A percentile compares a stretch with the other conserved stretches of the same genome.
Conservation (phyloP, 2,797 vertebrate genomes). For the Galagoides demidoff region DNA sequence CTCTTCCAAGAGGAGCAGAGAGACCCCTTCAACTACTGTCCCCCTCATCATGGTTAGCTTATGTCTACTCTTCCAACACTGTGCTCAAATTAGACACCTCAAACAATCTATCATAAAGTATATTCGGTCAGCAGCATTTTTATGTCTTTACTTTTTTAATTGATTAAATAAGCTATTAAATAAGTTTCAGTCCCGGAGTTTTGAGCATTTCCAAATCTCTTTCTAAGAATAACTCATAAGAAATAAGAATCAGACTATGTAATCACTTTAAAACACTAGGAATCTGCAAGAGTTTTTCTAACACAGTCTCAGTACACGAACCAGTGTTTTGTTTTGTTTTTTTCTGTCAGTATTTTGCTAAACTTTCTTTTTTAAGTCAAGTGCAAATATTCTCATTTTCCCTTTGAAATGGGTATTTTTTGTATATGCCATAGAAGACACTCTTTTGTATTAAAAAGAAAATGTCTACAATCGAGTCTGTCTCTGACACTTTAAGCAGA, state of each 20-base stretch:
- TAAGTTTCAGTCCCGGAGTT: neutral
- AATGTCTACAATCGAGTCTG: neutral
- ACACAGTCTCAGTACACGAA: neutral
- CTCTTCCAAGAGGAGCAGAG: neutral
- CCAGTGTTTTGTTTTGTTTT: neutral
- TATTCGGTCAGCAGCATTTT: neutral
- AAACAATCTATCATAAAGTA: neutral
- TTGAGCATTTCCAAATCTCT: constrained; percentile 39
- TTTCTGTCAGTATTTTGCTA: neutral
- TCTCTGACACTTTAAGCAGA: neutral
- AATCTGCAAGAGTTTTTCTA: constrained; percentile 12
- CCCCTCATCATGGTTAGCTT: neutral
- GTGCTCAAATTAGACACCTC: neutral
- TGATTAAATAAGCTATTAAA: constrained; percentile 43
- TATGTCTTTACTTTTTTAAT: constrained; percentile 16
- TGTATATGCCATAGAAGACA: neutral
- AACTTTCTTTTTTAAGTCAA: neutral
- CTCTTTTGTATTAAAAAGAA: constrained; percentile 26
- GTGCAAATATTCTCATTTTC: neutral
- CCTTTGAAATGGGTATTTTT: neutral
- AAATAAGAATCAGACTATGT: neutral
- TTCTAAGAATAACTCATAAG: constrained; percentile 14
- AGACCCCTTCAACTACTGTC: neutral
- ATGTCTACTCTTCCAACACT: neutral
- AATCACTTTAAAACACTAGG: neutral